Evolutionary conservation across 2,888 invertebrate species (phyloP).

Genomic region (Diarsia brunnea): DNA sequence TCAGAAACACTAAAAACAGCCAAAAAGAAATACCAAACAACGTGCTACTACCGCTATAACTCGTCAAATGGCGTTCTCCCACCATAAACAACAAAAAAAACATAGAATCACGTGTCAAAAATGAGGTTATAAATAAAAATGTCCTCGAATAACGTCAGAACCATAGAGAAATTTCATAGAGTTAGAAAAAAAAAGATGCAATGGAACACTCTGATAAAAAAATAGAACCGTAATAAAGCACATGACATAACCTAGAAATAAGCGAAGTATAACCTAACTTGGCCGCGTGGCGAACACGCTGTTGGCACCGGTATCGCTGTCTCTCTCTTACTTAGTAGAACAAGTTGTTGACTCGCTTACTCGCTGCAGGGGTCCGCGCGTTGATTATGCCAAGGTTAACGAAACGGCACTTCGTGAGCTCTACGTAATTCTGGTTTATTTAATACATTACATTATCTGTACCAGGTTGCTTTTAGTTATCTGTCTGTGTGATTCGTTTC

Average conservation of each 20-base stretch:
- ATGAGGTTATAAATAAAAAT: conserved; percentile 48
- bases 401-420: conserved; percentile 34
- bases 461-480: background rate
- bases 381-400: conserved; percentile 61
- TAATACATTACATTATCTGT: conserved; percentile 1
- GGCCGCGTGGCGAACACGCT: conserved; percentile 80
- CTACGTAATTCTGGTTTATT: conserved; percentile 45
- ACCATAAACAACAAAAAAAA: conserved; percentile 49
- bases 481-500: background rate
- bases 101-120: conserved; percentile 45
- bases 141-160: conserved; percentile 18
- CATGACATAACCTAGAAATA: conserved; percentile 81
- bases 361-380: conserved; percentile 55
- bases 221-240: conserved; percentile 36
- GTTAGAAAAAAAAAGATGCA: conserved; percentile 10
- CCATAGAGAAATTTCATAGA: conserved; percentile 34
- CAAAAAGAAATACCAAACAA: conserved; percentile 29
- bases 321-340: conserved; percentile 59
- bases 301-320: conserved; percentile 74
- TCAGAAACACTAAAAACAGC: conserved; percentile 9
- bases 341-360: conserved; percentile 38
- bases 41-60: conserved; percentile 31
- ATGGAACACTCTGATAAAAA: conserved; percentile 23
- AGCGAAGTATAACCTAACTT: conserved; percentile 62
- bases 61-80: conserved; percentile 43